Evolutionary conservation across 2,888 invertebrate genomes (phyloP), one percentile per base, ranked within the genome.

Genomic region (Eupeodes luniger): DNA sequence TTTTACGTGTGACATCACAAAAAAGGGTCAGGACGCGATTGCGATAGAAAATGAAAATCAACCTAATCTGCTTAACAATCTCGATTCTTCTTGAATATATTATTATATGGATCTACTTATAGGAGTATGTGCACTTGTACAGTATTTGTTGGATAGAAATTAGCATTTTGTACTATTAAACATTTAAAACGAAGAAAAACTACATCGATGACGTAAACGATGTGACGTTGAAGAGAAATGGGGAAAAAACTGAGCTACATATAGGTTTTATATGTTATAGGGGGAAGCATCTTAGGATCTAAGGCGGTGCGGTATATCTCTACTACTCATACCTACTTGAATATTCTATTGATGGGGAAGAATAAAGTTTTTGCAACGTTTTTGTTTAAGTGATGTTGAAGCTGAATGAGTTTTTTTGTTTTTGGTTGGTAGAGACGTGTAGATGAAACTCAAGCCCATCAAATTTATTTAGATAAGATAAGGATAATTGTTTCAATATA

Each of bases 161-260:
- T 84, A 74, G 55, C 72, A 84, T 84, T 74, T 83, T 79, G 34
- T 49, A 47, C 19, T 36, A 81, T 49, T 55, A 67, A 75, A 80
- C 9, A 66, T 66, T 66, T 47, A 12, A 66, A 7, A 47, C 9
- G 27, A 47, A 72, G 27, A 70, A 70, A 70, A 70, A 70, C 40
- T 59, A 55, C 27, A 44, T 44, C 70, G 70, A 70, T 72, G 72
- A 72, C 72, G 72, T 47, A 47, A 72, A 47, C 59, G 59, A 72
- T 59, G 44, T 47, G 59, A 59, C n/a, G 72, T 59, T 59, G 34
- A 27, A 47, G 47, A 57, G 14, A 10, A n/a, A 51, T n/a, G 36
- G 34, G 34, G 12, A 6, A 0, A 1, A 12, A n/a, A 5, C 1
- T 27, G 0, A 34, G 14, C 27, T 40, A 40, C 40, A 40, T 40